Base-by-base conservation (phyloP, 2,113 vertebrate species). In the Peromyscus leucopus region DNA sequence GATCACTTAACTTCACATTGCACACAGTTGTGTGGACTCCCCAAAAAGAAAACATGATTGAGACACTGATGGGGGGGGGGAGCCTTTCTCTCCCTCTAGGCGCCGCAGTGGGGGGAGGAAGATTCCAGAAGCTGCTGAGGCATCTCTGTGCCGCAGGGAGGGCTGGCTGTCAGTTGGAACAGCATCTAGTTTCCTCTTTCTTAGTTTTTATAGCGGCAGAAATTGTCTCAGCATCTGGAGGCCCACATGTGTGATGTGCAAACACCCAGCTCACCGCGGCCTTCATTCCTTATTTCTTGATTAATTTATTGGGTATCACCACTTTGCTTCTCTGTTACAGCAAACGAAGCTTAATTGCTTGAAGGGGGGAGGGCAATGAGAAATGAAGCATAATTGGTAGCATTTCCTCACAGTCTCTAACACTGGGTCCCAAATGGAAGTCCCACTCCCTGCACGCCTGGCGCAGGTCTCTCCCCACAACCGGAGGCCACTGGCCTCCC, bases 361-460 rank as follows among this genome's bases (percentile, higher is more conserved):
- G 90, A 95, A 83, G 79, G 96, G 97, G 97, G 67, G 88, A 93
- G 71, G 97, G 97, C 98, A 98, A 95, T 95, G 97, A 98, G 98
- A 98, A 98, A 98, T 98, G 84, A 97, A 89, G 97, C 71, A 61
- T 98, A 97, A 98, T 98, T 98, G 97, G 95, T 28, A 69, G 98
- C 97, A 94, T 98, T 98, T 98, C 97, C 98, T 96, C 93, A 89
- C 11, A 94, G 95, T 76, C 92, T 97, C 96, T 97, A 96, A 93
- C 91, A 96, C 91, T 0, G 48, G 55, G 80, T 85, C 69, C 65
- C 17, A 78, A 90, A 63, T 59, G 92, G 87, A 80, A 89, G 96
- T 93, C 91, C n/a, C 85, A 63, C 97, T 96, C 96, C 96, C 97
- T 90, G 83, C 95, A 84, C 85, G 80, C 90, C 39, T 87, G 65